These are phyloP conservation scores for Caenorhabditis doughertyi DNA, from an alignment of 2,888 invertebrate genomes.

Conservation along the genomic window DNA sequence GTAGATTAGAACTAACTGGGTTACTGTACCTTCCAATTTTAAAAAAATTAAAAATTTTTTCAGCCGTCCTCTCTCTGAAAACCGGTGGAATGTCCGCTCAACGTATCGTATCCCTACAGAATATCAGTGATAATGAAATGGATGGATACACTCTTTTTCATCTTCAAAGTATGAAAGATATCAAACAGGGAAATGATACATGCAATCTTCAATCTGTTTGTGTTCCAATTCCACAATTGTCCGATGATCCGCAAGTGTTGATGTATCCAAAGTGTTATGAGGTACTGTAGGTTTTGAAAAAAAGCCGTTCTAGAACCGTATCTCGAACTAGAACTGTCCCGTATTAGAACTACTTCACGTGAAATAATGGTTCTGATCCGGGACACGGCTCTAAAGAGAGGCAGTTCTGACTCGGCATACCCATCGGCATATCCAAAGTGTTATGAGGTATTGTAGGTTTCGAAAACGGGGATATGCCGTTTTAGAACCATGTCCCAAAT, in stretches of 20 bases:
- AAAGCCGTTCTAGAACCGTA: no score
- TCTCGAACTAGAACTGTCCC: no score
- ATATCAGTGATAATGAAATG: conserved; percentile 37
- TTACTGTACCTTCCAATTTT: no score
- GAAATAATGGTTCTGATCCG: no score
- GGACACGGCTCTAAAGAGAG: no score
- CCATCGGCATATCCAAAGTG: conserved; percentile 67
- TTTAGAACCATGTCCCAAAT: no score
- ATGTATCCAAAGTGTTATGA: conserved; percentile 70
- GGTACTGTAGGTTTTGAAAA: conserved; percentile 1
- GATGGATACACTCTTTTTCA: conserved; percentile 46
- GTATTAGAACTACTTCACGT: no score
- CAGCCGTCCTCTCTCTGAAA: conserved; percentile 8
- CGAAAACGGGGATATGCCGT: no score
- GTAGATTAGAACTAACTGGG: no score
- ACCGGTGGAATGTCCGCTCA: conserved; percentile 12
- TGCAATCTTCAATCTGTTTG: conserved; percentile 70
- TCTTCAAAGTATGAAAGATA: conserved; percentile 43
- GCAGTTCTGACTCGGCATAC: no score
- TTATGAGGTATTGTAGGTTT: conserved; percentile 52
- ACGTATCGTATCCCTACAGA: conserved; percentile 36
- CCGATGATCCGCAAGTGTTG: conserved; percentile 65
- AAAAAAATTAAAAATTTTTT: neutral
- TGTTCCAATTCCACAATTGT: conserved; percentile 63
- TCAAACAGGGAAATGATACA: conserved; percentile 70